These are phyloP conservation scores for Otolemur garnettii DNA, from an alignment of 2,113 vertebrate species.

Conservation along the genomic window DNA sequence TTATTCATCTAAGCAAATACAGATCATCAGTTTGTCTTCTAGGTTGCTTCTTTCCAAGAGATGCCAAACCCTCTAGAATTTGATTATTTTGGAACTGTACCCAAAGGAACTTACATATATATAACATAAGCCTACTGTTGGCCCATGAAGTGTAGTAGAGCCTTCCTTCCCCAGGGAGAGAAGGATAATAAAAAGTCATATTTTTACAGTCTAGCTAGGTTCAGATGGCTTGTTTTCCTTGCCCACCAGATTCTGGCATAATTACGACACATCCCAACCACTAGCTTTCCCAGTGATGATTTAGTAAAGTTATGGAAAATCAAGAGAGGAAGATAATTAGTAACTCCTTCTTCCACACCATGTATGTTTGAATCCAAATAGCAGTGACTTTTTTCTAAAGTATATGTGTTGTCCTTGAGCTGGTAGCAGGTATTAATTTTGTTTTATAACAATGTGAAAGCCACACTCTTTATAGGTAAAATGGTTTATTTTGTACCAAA, in stretches of 20 bases:
- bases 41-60: constrained; percentile 2
- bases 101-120: constrained; percentile 27
- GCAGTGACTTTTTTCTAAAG: constrained; percentile 29
- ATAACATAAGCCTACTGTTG: constrained; percentile 29
- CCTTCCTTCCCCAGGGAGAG: background rate
- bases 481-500: constrained; percentile 67
- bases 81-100: constrained; percentile 16
- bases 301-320: constrained; percentile 57
- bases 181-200: background rate
- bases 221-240: background rate
- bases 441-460: background rate
- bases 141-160: background rate
- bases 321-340: constrained; percentile 5
- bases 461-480: background rate
- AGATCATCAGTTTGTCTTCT: constrained; percentile 39
- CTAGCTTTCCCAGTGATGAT: constrained; percentile 9
- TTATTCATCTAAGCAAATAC: constrained; percentile 19
- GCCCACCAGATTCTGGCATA: background rate
- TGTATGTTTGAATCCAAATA: constrained; percentile 28
- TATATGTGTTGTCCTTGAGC: background rate
- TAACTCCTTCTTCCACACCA: background rate
- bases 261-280: background rate
- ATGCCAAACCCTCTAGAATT: constrained; percentile 50
- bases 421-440: constrained; percentile 41
- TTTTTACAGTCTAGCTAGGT: constrained; percentile 46